Evolutionary conservation across 1,140 invertebrate genomes (phyloP), one percentile per base, ranked within the genome.

Genomic region (Drosophila repleta): DNA sequence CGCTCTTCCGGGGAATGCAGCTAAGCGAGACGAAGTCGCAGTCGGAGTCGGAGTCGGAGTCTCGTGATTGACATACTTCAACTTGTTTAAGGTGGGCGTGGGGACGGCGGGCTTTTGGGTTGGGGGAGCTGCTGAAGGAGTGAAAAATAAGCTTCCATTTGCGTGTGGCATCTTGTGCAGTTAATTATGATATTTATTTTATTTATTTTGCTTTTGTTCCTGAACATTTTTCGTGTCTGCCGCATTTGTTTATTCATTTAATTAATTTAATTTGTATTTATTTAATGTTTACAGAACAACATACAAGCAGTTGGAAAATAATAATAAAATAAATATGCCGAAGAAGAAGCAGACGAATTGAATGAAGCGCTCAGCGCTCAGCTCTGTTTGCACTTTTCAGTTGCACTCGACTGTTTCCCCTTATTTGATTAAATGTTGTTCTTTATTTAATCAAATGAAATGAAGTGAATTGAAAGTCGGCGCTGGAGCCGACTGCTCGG

Each of bases 371-470:
- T 64, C 20, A 8, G 29, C 29, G 7, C 29, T 5, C n/a, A 4
- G 53, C 61, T 56, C 62, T 79, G 48, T 82, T 82, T 82, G 61
- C 76, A 79, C 58, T 75, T 76, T 57, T 65, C 80, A 79, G 67
- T 76, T 37, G 39, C 58, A 13, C 20, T 35, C 57, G 49, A 48
- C 67, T 35, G 24, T 56, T 70, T 32, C 67, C 26, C 26, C 24
- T 39, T 64, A 51, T 70, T 83, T 83, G 80, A 83, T 83, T 83
- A 83, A 84, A 85, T 81, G 81, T 58, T 85, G 81, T 85, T 77
- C 69, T 85, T 67, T 84, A 85, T 85, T 84, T 84, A 85, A 85
- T 85, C 82, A 84, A 84, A 85, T 84, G 81, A 85, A 81, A 68
- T 17, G 26, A 64, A 20, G n/a, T 24, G 11, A 51, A 51, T 51